phyloP scores from a whole-genome alignment of 2,113 vertebrate genomes.

The Micronycteris hirsuta region DNA sequence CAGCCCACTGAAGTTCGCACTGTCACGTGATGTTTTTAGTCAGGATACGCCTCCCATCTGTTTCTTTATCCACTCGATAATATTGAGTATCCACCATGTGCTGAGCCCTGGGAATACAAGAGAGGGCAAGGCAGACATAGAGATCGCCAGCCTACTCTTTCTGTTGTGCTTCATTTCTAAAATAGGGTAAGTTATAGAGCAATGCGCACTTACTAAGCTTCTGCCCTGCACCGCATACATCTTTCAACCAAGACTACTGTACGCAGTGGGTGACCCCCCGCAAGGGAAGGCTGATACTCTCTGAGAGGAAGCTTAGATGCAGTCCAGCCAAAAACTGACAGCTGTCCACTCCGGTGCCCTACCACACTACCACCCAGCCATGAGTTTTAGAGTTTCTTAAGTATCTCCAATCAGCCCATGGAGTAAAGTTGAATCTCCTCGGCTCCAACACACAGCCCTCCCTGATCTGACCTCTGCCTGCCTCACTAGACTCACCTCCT shows the following conservation, averaged over 20 bases:
- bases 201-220: neutral
- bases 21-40: neutral
- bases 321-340: neutral
- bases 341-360: neutral
- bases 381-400: neutral
- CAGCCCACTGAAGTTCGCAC: neutral
- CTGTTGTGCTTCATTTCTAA: neutral
- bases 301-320: neutral
- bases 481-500: neutral
- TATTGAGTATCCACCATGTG: neutral
- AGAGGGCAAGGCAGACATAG: neutral
- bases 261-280: neutral
- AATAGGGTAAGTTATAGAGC: neutral
- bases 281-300: neutral
- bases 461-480: neutral
- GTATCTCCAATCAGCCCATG: too few species aligned
- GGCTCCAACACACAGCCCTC: neutral
- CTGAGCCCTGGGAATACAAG: neutral
- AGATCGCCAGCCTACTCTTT: neutral
- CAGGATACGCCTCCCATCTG: neutral
- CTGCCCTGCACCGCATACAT: neutral
- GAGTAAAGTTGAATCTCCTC: neutral
- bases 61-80: neutral
- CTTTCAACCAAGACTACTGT: neutral
- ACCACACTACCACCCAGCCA: too few species aligned